Evolutionary conservation across 1,140 invertebrate species (phyloP).

Genomic region (Calliphora vicina): DNA sequence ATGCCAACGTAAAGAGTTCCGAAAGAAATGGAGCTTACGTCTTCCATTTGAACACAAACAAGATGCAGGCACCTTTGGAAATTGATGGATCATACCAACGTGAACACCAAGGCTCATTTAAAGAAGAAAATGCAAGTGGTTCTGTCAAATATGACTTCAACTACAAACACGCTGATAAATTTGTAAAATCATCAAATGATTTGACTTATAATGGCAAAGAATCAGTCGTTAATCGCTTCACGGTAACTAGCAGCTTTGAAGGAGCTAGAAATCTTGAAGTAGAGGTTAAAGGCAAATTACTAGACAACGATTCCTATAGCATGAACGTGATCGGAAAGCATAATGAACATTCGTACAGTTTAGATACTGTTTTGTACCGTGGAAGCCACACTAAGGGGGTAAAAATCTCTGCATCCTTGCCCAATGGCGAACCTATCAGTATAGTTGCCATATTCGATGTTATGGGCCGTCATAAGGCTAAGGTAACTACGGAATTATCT

Average conservation of each 20-base stretch:
- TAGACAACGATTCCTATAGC: constrained; percentile 63
- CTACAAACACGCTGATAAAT: constrained; percentile 47
- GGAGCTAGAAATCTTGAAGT: constrained; percentile 68
- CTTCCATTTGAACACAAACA: constrained; percentile 46
- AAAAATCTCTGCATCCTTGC: constrained; percentile 39
- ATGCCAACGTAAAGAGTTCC: constrained; percentile 42
- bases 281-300: constrained; percentile 65
- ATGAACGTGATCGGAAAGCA: constrained; percentile 42
- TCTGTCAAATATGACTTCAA: constrained; percentile 46
- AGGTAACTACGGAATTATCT: constrained; percentile 66
- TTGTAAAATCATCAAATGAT: constrained; percentile 43
- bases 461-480: constrained; percentile 67
- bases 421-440: constrained; percentile 61
- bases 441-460: constrained; percentile 67
- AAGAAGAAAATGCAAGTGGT: constrained; percentile 37
- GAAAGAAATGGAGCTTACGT: constrained; percentile 45
- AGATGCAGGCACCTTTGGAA: constrained; percentile 44
- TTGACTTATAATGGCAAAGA: constrained; percentile 37
- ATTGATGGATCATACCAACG: constrained; percentile 48
- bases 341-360: constrained; percentile 40
- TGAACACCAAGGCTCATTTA: constrained; percentile 39
- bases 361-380: constrained; percentile 45
- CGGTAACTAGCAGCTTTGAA: constrained; percentile 65
- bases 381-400: constrained; percentile 52
- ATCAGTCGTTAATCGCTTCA: constrained; percentile 39